phyloP scores from a whole-genome alignment of 2,888 invertebrate genomes.

The Tiliacea citrago region DNA sequence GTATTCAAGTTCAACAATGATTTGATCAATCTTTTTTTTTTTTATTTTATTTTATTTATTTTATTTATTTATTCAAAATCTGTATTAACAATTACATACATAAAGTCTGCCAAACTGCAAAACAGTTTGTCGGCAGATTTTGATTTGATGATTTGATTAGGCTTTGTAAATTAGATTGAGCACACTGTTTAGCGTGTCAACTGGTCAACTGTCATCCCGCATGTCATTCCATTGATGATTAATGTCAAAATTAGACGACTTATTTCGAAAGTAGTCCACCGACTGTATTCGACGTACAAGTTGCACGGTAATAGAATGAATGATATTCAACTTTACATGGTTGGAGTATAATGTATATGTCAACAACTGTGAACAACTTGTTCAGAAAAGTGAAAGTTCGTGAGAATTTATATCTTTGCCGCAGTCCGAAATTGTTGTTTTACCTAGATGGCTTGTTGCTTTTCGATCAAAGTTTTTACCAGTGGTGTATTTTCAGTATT shows the following conservation, averaged over 20 bases:
- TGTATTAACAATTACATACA: too few relatives aligned
- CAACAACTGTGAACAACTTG: slow-evolving; percentile 58
- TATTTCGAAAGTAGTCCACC: slow-evolving; percentile 4
- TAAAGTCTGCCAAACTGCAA: too few relatives aligned
- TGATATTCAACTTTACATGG: slow-evolving; percentile 13
- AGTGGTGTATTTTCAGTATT: slow-evolving; percentile 43
- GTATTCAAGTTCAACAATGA: too few relatives aligned
- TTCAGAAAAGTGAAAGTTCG: slow-evolving; percentile 75
- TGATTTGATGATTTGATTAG: too few relatives aligned
- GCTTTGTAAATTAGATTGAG: background rate
- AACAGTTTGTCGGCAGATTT: too few relatives aligned
- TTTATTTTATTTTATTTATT: too few relatives aligned
- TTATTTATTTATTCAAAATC: too few relatives aligned
- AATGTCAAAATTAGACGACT: slow-evolving; percentile 15
- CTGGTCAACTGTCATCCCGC: slow-evolving; percentile 11
- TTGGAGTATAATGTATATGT: slow-evolving; percentile 32
- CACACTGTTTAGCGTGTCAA: background rate
- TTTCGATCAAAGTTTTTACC: slow-evolving; percentile 33
- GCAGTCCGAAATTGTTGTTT: slow-evolving; percentile 59
- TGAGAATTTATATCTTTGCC: slow-evolving; percentile 57
- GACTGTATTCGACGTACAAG: background rate
- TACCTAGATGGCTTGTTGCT: slow-evolving; percentile 67
- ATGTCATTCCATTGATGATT: background rate
- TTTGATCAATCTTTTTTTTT: too few relatives aligned
- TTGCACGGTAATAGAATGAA: background rate